Evolutionary conservation across 2,888 invertebrate species (phyloP).

Genomic region (Drosophila sordidapex): DNA sequence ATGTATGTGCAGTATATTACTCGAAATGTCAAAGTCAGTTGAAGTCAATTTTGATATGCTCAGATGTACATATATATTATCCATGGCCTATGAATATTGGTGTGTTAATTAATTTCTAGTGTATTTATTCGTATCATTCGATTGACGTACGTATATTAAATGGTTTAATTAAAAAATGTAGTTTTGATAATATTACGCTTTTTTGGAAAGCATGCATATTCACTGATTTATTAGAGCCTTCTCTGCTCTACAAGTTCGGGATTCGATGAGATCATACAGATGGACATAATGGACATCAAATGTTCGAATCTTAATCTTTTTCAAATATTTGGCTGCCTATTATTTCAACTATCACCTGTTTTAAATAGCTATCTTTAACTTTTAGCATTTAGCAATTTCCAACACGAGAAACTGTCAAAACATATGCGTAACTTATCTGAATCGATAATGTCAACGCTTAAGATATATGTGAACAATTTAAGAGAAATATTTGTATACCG

Average conservation of each 20-base stretch:
- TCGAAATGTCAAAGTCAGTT: constrained; percentile 44
- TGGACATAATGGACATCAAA: neutral
- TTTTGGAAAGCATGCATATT: neutral
- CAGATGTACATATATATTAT: neutral
- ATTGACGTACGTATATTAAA: neutral
- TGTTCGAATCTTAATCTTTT: neutral
- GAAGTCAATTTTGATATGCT: constrained; percentile 13
- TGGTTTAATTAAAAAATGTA: neutral
- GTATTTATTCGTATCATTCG: neutral
- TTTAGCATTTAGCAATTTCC: constrained; percentile 45
- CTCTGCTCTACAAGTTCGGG: neutral
- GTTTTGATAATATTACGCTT: neutral
- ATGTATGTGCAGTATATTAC: constrained; percentile 28
- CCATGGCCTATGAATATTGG: neutral
- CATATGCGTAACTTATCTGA: constrained; percentile 35
- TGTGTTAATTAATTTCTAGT: neutral
- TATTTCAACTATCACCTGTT: constrained; percentile 16
- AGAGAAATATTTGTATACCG: constrained; percentile 39
- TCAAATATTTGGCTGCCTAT: constrained; percentile 7
- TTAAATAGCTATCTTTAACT: constrained; percentile 22
- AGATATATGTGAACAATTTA: constrained; percentile 43
- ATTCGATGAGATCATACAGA: constrained; percentile 8
- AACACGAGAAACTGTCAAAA: constrained; percentile 49
- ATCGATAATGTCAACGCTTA: constrained; percentile 55
- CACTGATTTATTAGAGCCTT: neutral